A percentile compares a stretch with the other conserved stretches of the same genome.
phyloP scores from a whole-genome alignment of 1,140 invertebrate genomes.

The Drosophila equinoxialis region DNA sequence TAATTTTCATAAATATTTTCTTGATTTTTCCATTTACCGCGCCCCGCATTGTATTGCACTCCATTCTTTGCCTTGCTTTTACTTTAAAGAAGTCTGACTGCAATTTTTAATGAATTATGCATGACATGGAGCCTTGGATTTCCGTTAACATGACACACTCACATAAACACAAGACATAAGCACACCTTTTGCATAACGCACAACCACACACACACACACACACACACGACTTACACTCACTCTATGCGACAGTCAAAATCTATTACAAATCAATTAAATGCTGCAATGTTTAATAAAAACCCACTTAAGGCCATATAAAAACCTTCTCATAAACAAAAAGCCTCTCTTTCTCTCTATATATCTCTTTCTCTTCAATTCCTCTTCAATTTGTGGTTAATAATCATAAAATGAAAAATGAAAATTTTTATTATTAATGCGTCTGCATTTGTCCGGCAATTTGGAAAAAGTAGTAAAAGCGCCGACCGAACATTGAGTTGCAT shows the following conservation, averaged over 20 bases:
- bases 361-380: constrained; percentile 44
- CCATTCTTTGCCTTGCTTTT: not conserved
- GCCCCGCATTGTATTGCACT: constrained; percentile 2
- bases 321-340: constrained; percentile 31
- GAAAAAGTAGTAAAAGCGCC: constrained; percentile 67
- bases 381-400: constrained; percentile 59
- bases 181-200: constrained; percentile 14
- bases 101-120: constrained; percentile 71
- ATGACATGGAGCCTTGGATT: constrained; percentile 65
- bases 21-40: constrained; percentile 25
- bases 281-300: constrained; percentile 75
- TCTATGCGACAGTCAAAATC: constrained; percentile 41
- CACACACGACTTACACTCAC: constrained; percentile 45
- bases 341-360: not conserved
- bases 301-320: constrained; percentile 63
- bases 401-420: constrained; percentile 42
- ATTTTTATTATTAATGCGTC: constrained; percentile 62
- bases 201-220: constrained; percentile 34
- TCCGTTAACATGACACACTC: constrained; percentile 72
- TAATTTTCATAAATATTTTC: constrained; percentile 35
- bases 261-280: constrained; percentile 81
- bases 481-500: constrained; percentile 38
- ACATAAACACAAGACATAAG: constrained; percentile 25
- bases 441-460: constrained; percentile 52
- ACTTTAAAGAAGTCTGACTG: constrained; percentile 31